Conservation (phyloP, 2,113 vertebrate genomes). For the Furnarius figulus region DNA sequence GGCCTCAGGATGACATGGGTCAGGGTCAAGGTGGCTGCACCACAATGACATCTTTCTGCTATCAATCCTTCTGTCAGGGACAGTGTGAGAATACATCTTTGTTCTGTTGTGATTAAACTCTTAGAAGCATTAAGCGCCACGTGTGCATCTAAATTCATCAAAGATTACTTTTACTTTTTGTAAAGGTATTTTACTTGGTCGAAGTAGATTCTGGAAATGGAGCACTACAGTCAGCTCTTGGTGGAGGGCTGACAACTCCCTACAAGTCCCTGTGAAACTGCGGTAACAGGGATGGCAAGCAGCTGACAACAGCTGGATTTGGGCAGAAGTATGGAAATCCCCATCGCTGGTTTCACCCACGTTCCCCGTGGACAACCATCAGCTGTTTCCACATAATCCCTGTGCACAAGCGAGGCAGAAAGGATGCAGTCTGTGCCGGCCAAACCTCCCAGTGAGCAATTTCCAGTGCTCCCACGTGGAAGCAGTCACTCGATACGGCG, state of each 20-base stretch:
- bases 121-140: neutral
- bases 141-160: neutral
- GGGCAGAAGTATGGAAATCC: neutral
- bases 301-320: neutral
- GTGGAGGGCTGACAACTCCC: neutral
- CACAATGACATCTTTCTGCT: neutral
- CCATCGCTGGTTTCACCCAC: neutral
- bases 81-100: fast-evolving
- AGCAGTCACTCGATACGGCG: neutral
- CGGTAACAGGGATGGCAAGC: neutral
- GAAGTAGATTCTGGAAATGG: neutral
- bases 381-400: neutral
- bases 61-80: neutral
- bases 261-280: no score
- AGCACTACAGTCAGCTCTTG: neutral
- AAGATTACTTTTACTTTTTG: neutral
- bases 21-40: neutral
- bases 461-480: neutral
- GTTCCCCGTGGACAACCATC: neutral
- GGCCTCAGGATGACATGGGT: neutral
- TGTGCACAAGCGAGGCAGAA: neutral
- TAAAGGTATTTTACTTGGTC: neutral
- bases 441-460: neutral
- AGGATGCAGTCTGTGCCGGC: neutral
- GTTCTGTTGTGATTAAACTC: neutral